Percentiles rank a stretch among this genome's conserved stretches.
These are phyloP conservation scores for Macaca mulatta DNA, from an alignment of 2,113 vertebrate species.

Conservation along the genomic window DNA sequence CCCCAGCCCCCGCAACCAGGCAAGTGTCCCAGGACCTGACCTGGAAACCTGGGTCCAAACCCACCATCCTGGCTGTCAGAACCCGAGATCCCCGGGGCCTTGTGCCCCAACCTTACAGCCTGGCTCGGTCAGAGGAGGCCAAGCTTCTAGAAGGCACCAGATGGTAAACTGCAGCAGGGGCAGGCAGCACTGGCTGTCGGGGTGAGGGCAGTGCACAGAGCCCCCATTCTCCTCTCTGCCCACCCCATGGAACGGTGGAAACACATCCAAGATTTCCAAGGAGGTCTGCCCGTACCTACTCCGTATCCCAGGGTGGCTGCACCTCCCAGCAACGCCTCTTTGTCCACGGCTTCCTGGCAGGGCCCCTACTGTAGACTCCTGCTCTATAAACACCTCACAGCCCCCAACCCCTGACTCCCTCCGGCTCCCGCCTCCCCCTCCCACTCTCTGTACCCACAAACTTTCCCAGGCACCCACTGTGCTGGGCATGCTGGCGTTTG, in stretches of 20 bases:
- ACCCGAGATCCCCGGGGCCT: background rate
- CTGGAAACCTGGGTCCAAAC: background rate
- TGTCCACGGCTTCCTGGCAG: background rate
- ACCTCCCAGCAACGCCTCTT: background rate
- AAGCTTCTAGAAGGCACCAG: background rate
- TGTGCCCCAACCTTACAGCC: background rate
- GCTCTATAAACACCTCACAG: background rate
- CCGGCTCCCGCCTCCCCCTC: too few species aligned
- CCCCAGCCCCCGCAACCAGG: background rate
- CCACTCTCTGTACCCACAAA: rapidly evolving
- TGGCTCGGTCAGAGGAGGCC: rapidly evolving
- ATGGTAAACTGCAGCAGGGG: background rate
- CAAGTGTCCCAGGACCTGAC: background rate
- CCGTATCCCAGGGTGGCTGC: rapidly evolving
- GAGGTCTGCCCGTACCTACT: background rate
- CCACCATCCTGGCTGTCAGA: background rate
- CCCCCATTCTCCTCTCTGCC: background rate
- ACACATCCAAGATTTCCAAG: background rate
- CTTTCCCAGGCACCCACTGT: rapidly evolving
- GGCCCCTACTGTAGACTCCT: background rate
- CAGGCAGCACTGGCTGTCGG: background rate
- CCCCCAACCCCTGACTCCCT: background rate
- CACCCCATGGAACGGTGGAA: rapidly evolving
- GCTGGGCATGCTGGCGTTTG: background rate
- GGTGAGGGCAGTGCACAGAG: background rate